Percentiles rank a stretch among this genome's conserved stretches.
Conservation (phyloP, 2,797 vertebrate species). For the Melanotaenia parkinsoni region DNA sequence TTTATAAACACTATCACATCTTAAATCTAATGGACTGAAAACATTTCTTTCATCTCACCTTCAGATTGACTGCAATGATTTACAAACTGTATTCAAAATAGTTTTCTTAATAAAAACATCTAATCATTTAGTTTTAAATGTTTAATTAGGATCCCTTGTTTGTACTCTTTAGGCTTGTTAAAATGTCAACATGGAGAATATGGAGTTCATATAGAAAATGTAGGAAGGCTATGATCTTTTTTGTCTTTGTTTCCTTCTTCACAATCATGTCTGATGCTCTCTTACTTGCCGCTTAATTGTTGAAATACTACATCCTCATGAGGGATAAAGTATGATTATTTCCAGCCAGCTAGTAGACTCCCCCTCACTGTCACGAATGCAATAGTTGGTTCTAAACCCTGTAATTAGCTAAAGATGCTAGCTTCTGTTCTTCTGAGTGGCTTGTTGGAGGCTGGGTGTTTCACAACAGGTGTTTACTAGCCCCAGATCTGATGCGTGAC, state of each 20-base stretch:
- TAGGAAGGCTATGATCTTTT: neutral
- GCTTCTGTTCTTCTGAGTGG: slow-evolving; percentile 34
- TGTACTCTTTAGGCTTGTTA: no score
- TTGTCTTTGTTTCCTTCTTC: neutral
- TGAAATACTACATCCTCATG: slow-evolving; percentile 12
- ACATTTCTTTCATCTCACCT: no score
- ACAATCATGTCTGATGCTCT: neutral
- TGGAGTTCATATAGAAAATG: neutral
- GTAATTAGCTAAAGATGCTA: slow-evolving; percentile 47
- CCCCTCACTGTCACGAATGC: slow-evolving; percentile 42
- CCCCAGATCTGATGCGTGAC: slow-evolving; percentile 50
- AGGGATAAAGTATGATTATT: slow-evolving; percentile 18
- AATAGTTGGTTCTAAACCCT: slow-evolving; percentile 42
- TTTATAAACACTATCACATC: no score
- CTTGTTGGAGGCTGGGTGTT: slow-evolving; percentile 10
- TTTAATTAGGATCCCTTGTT: no score
- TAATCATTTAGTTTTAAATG: no score
- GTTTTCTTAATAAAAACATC: no score
- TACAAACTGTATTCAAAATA: no score
- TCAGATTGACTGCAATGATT: no score
- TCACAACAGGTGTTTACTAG: slow-evolving; percentile 58
- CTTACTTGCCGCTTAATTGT: neutral
- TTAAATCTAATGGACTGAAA: no score
- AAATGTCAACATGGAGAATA: no score
- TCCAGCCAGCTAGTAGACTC: slow-evolving; percentile 34